These are phyloP conservation scores for Microctenopoma steveboyesi DNA, from an alignment of 2,797 vertebrate species.

Conservation along the genomic window DNA sequence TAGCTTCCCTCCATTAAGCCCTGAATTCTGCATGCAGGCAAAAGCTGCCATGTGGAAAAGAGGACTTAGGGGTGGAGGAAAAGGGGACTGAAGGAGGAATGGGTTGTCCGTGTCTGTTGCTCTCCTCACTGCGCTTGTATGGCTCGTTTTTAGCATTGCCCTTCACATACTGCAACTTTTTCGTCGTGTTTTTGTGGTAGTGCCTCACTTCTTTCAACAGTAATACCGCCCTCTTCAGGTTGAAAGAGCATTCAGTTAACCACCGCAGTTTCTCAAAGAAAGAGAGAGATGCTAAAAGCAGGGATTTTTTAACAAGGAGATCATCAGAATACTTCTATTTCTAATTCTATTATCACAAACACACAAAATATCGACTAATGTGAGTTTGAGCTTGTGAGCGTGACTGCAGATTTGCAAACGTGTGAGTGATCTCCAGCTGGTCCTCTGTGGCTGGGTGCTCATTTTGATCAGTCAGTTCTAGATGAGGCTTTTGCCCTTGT, in stretches of 20 bases:
- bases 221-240: constrained; percentile 50
- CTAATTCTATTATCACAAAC: constrained; percentile 2
- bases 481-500: constrained; percentile 71
- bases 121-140: not conserved
- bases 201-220: constrained; percentile 4
- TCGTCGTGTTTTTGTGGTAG: no score
- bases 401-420: constrained; percentile 20
- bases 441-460: constrained; percentile 48
- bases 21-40: constrained; percentile 73
- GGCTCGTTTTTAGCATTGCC: not conserved
- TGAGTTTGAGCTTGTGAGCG: constrained; percentile 22
- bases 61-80: constrained; percentile 40
- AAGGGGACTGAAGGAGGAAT: constrained; percentile 28
- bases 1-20: constrained; percentile 81
- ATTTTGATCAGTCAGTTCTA: constrained; percentile 69
- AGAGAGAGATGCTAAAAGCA: constrained; percentile 41
- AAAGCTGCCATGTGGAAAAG: constrained; percentile 78
- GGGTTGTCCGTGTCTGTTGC: constrained; percentile 26
- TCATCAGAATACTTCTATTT: not conserved
- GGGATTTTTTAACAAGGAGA: not conserved
- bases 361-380: constrained; percentile 11
- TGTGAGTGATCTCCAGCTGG: constrained; percentile 32
- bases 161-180: no score
- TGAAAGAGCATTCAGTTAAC: constrained; percentile 31
- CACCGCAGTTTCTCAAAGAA: constrained; percentile 10